These are phyloP conservation scores for Aldabrachelys gigantea DNA, from an alignment of 2,113 vertebrate genomes.

Conservation along the genomic window DNA sequence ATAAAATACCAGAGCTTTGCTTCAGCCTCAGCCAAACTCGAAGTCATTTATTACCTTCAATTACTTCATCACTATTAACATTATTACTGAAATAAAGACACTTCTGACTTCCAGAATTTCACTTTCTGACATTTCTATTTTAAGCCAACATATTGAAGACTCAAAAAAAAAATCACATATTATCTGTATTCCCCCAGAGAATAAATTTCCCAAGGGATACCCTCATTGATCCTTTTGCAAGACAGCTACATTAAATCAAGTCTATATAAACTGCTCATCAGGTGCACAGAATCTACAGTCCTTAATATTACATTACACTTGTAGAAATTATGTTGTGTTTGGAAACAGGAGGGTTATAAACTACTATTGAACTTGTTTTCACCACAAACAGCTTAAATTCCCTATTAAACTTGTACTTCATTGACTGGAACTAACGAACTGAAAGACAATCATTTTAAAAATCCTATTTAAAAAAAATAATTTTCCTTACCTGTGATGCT, in stretches of 20 bases:
- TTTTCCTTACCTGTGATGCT: neutral
- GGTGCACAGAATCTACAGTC: neutral
- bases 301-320: neutral
- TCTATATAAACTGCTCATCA: neutral
- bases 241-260: constrained; percentile 37
- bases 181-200: neutral
- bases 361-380: neutral
- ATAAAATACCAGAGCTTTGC: neutral
- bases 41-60: neutral
- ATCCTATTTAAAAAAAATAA: neutral
- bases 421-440: neutral
- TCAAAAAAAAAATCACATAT: constrained; percentile 7
- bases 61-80: neutral
- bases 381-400: neutral
- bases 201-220: constrained; percentile 8
- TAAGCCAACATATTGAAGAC: neutral
- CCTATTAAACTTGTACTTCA: neutral
- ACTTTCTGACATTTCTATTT: neutral
- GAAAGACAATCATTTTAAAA: neutral
- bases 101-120: too few species aligned
- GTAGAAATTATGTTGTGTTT: neutral
- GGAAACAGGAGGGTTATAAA: neutral
- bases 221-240: constrained; percentile 11
- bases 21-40: neutral
- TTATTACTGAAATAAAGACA: neutral